Evolutionary conservation across 1,140 invertebrate species (phyloP), one percentile per base, ranked within the genome.

Genomic region (Plodia interpunctella): DNA sequence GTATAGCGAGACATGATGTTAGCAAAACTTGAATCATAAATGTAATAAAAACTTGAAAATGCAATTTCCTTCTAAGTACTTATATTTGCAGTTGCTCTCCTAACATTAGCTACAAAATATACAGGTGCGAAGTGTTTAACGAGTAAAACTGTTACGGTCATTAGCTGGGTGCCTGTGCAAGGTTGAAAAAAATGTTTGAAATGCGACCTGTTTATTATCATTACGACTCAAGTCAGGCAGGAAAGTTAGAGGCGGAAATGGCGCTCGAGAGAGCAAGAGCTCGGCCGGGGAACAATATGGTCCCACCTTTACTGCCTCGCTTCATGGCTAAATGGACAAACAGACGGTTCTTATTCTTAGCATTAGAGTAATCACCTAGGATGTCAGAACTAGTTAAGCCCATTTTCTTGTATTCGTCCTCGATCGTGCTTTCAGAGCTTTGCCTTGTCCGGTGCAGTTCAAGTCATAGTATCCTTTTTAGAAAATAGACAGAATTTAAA

Each of bases 231-330:
- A 82, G 82, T 78, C 74, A 75, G 74, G 55, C 63, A 60, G 59
- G 62, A 72, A 87, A 83, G 79, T 87, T 83, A 83, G 70, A 77
- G 65, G 70, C 78, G 83, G 82, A 87, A 87, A 85, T 83, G 83
- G 73, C 69, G 68, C 66, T 55, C 58, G 52, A 35, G 57, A 38
- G 50, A 38, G 61, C 49, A 49, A 54, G 58, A 51, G 38, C 44
- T 9, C 55, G 55, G 60, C 55, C n/a, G 38, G 51, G 49, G 60
- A 68, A 66, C 66, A 74, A 74, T 74, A 72, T 64, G 62, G 66
- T 61, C 70, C 60, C 66, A 82, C 78, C 82, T 80, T 80, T 80
- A 77, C 71, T 70, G 20, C 66, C 63, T 30, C 70, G 70, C 38
- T 44, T 44, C 13, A 44, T 44, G 38, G 38, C 38, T n/a, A n/a